These are phyloP conservation scores for Ephydatia muelleri DNA, from an alignment of 37 sponge, comb jelly and placozoan genomes.

Conservation along the genomic window DNA sequence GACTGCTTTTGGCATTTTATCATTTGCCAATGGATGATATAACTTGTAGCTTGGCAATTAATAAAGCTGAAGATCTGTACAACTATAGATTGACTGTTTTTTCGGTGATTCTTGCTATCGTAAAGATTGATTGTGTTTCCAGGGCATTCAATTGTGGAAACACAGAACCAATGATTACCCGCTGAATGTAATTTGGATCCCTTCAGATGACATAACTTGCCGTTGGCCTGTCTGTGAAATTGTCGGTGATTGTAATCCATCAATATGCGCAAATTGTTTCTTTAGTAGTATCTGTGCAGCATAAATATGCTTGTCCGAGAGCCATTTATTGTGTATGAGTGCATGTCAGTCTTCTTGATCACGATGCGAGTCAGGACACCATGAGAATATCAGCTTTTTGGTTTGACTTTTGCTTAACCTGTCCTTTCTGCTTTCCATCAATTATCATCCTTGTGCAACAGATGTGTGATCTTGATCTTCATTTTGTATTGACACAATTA, in stretches of 20 bases:
- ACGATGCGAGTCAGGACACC: background rate
- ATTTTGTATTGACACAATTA: too few relatives aligned
- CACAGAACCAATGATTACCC: conserved; percentile 19
- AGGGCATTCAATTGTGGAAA: conserved; percentile 25
- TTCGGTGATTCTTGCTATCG: conserved; percentile 1
- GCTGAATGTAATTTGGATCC: background rate
- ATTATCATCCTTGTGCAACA: too few relatives aligned
- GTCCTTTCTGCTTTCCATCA: too few relatives aligned
- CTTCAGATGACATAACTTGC: background rate
- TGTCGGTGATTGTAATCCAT: background rate
- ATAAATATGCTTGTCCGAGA: too few relatives aligned
- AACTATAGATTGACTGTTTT: too few relatives aligned
- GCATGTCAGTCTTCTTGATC: background rate
- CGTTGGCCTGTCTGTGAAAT: background rate
- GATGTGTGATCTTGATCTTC: too few relatives aligned
- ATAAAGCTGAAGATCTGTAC: too few relatives aligned
- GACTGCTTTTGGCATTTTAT: too few relatives aligned
- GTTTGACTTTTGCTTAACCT: too few relatives aligned
- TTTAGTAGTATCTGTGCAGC: background rate
- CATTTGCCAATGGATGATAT: too few relatives aligned
- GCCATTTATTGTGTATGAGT: background rate
- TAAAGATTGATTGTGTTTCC: background rate
- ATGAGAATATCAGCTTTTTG: background rate
- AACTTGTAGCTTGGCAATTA: too few relatives aligned
- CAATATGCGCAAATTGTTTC: background rate